A percentile compares a stretch with the other conserved stretches of the same genome.
Conservation (phyloP, 2,888 invertebrate species). For the Papilio demoleus region DNA sequence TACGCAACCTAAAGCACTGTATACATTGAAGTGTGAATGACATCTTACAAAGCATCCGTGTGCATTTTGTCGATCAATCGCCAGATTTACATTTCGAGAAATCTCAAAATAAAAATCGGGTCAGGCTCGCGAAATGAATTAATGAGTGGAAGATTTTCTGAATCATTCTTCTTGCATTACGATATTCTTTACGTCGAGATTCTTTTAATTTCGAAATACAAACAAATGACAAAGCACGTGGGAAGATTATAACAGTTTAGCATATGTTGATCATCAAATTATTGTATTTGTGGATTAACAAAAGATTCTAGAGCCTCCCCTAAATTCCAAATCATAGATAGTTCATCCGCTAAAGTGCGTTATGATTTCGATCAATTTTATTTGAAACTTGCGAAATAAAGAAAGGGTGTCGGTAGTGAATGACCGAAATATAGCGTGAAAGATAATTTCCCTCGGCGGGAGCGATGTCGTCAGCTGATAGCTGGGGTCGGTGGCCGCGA, state of each 20-base stretch:
- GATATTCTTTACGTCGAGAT: constrained; percentile 49
- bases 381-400: constrained; percentile 24
- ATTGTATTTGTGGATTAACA: no score
- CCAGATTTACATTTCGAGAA: constrained; percentile 56
- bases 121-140: constrained; percentile 64
- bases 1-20: constrained; percentile 24
- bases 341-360: no score
- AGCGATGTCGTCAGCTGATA: constrained; percentile 82
- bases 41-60: constrained; percentile 35
- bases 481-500: constrained; percentile 74
- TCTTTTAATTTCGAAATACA: constrained; percentile 6
- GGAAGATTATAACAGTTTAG: constrained; percentile 10
- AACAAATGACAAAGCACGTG: background rate
- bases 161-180: constrained; percentile 63
- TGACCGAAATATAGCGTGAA: constrained; percentile 73
- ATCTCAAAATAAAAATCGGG: constrained; percentile 56
- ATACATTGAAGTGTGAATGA: constrained; percentile 27
- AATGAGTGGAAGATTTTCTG: constrained; percentile 63
- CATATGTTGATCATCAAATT: no score
- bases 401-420: constrained; percentile 59
- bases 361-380: background rate
- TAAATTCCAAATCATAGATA: background rate
- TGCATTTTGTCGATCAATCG: constrained; percentile 51
- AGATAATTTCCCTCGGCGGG: constrained; percentile 74
- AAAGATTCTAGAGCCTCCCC: no score